Evolutionary conservation across 1,140 invertebrate species (phyloP).

Genomic region (Solenopsis invicta): DNA sequence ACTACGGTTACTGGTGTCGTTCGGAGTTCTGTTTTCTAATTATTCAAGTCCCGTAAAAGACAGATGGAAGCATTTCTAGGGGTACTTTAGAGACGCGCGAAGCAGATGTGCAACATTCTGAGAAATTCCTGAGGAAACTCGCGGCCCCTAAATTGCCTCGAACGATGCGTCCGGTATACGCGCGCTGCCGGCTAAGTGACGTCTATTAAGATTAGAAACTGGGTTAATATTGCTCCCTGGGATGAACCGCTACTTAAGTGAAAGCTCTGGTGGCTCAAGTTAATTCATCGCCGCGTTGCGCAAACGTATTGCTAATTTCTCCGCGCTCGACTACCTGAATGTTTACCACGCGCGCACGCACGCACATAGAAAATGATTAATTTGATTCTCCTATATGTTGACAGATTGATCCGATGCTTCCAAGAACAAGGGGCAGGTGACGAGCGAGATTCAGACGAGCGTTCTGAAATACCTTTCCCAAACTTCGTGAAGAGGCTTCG

Average conservation of each 20-base stretch:
- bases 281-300: conserved; percentile 47
- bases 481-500: conserved; percentile 38
- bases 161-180: conserved; percentile 34
- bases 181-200: conserved; percentile 37
- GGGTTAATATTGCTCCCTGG: conserved; percentile 46
- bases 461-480: conserved; percentile 44
- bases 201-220: conserved; percentile 60
- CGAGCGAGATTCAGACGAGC: conserved; percentile 60
- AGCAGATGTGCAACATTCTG: conserved; percentile 43
- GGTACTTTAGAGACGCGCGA: background rate
- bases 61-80: background rate
- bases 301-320: conserved; percentile 41
- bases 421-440: conserved; percentile 70
- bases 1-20: background rate
- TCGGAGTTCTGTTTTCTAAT: conserved; percentile 7
- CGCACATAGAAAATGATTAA: conserved; percentile 7
- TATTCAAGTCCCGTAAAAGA: background rate
- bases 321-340: background rate
- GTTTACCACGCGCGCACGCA: background rate
- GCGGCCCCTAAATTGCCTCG: conserved; percentile 41
- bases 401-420: conserved; percentile 68
- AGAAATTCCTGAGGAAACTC: conserved; percentile 47
- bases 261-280: conserved; percentile 56
- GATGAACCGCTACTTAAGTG: conserved; percentile 63
- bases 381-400: conserved; percentile 35